Conservation (phyloP, 2,888 invertebrate species). For the Lissonota sp. region DNA sequence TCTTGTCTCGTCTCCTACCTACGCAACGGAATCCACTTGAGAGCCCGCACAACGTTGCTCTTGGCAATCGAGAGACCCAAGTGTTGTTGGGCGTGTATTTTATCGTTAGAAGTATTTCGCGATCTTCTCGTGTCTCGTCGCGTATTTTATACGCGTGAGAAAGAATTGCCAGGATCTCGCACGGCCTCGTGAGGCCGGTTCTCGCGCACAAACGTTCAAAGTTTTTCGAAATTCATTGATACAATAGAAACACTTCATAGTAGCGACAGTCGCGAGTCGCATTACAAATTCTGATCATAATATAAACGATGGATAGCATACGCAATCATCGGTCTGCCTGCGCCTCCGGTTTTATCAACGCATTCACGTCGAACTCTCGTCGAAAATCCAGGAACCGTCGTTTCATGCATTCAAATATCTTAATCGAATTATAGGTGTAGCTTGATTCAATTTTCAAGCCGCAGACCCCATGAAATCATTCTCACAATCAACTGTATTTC, state of each 20-base stretch:
- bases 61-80: not conserved
- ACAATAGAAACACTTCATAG: not conserved
- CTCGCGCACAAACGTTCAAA: constrained; percentile 9
- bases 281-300: constrained; percentile 53
- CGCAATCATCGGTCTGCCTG: constrained; percentile 32
- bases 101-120: constrained; percentile 27
- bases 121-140: not conserved
- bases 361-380: constrained; percentile 40
- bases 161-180: constrained; percentile 15
- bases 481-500: too few species aligned
- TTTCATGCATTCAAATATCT: too few species aligned
- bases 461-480: too few species aligned
- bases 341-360: constrained; percentile 43
- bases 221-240: not conserved
- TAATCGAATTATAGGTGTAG: too few species aligned
- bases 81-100: constrained; percentile 26
- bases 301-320: constrained; percentile 22
- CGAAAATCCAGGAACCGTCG: constrained; percentile 17
- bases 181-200: not conserved
- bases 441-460: too few species aligned
- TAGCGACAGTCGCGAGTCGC: constrained; percentile 30
- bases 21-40: constrained; percentile 50
- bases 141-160: constrained; percentile 25
- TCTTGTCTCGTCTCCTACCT: constrained; percentile 49
- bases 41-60: constrained; percentile 1